phyloP scores from a whole-genome alignment of 2,113 vertebrate species.

The Stegastes partitus region DNA sequence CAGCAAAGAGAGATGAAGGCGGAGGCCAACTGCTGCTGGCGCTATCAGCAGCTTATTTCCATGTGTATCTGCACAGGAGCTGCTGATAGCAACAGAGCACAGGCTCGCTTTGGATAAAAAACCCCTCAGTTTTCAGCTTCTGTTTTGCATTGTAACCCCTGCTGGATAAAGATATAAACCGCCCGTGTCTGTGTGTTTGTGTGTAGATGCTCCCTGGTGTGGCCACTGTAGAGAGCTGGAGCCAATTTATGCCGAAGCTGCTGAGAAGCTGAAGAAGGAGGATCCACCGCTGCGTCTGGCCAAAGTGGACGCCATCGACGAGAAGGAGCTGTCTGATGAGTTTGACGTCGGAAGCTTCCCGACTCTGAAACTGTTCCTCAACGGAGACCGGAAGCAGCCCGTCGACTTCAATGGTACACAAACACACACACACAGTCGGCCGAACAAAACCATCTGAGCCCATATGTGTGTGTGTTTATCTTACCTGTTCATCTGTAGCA shows the following conservation, averaged over 20 bases:
- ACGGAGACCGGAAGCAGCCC: constrained; percentile 86
- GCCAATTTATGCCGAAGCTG: constrained; percentile 86
- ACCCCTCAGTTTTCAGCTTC: background rate
- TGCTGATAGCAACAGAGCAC: constrained; percentile 29
- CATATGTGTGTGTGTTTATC: no score
- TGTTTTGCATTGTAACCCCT: no score
- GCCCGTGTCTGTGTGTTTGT: constrained; percentile 17
- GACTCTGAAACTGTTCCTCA: constrained; percentile 87
- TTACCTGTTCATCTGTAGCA: no score
- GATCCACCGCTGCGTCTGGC: constrained; percentile 79
- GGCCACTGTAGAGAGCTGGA: constrained; percentile 89
- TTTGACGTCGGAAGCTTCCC: constrained; percentile 88
- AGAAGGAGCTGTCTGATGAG: constrained; percentile 86
- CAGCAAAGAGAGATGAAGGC: background rate
- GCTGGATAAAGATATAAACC: no score
- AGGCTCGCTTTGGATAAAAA: no score
- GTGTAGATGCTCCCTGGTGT: constrained; percentile 91
- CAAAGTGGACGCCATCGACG: constrained; percentile 88
- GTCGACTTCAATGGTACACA: constrained; percentile 82
- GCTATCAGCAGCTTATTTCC: constrained; percentile 72
- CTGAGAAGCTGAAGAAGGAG: constrained; percentile 81
- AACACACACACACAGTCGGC: background rate
- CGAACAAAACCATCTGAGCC: no score
- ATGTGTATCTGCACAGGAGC: constrained; percentile 44
- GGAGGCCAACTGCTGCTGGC: constrained; percentile 44